Conservation (phyloP, 2,113 vertebrate genomes). For the Rhabdomys dilectus region DNA sequence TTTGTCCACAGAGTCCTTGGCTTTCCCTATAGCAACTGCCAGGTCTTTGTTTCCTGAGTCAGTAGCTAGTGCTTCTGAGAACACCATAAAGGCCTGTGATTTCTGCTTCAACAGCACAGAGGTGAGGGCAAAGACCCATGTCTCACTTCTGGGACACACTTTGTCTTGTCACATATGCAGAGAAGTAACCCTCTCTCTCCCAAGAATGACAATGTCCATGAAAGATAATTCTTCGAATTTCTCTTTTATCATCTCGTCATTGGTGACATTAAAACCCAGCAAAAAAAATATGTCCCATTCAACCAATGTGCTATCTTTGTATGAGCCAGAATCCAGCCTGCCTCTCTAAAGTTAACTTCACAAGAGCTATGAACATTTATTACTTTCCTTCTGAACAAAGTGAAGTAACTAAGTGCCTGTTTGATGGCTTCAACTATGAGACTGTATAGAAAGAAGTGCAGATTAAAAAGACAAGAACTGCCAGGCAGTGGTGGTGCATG, state of each 20-base stretch:
- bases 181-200: not conserved
- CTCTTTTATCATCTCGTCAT: not conserved
- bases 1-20: not conserved
- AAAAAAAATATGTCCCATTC: not conserved
- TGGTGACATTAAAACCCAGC: not conserved
- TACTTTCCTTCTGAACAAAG: constrained; percentile 16
- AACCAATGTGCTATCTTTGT: not conserved
- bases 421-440: not conserved
- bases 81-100: not conserved
- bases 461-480: not conserved
- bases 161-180: not conserved
- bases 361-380: not conserved
- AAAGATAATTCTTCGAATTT: not conserved
- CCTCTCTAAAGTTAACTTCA: not conserved
- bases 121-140: not conserved
- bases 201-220: not conserved
- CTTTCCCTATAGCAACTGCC: not conserved
- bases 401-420: not conserved
- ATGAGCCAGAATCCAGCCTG: not conserved
- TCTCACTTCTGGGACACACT: not conserved
- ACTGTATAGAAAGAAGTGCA: not conserved
- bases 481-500: too few relatives aligned
- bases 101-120: not conserved
- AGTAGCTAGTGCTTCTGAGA: not conserved
- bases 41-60: not conserved